Base-by-base conservation (phyloP, 2,888 invertebrate species). In the Chrysolina oricalcia region DNA sequence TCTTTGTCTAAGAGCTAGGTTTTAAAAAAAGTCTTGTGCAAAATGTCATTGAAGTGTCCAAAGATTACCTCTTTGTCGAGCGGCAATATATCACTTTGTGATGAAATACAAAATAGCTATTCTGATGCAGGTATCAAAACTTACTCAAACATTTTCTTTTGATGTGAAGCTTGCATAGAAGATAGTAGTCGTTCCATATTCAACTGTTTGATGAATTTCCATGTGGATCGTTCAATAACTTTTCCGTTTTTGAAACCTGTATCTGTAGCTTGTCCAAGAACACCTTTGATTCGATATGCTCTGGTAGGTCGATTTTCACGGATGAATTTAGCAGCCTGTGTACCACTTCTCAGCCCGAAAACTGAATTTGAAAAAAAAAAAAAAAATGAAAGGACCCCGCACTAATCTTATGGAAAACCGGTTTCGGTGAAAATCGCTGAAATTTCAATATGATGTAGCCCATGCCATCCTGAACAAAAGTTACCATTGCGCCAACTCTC, bases 71-170 rank as follows among this genome's bases (percentile, higher is more conserved):
- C n/a, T n/a, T n/a, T n/a, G n/a, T n/a, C n/a, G n/a, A n/a, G n/a
- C n/a, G n/a, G n/a, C n/a, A n/a, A n/a, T n/a, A n/a, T n/a, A n/a
- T n/a, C n/a, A n/a, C n/a, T n/a, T n/a, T n/a, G n/a, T n/a, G n/a
- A n/a, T n/a, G n/a, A n/a, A n/a, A n/a, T n/a, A n/a, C n/a, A n/a
- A 35, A 35, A 35, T 35, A 8, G 3, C 3, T 35, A 6, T 27
- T 35, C 35, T 35, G 35, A 35, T 35, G 8, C 6, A 35, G 4
- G 35, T 35, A 3, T 35, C 35, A 68, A 46, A 62, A 91, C 94
- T 90, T 90, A 96, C 95, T 95, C 92, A 87, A 93, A 97, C 94
- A 97, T 96, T 86, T 94, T 92, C 79, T 92, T 93, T 87, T 97
- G 97, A 88, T 97, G 96, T 6, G 94, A 92, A 0, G 96, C 93